A percentile compares a stretch with the other conserved stretches of the same genome.
Conservation (phyloP, 2,797 vertebrate species). For the Poeciliopsis infans region DNA sequence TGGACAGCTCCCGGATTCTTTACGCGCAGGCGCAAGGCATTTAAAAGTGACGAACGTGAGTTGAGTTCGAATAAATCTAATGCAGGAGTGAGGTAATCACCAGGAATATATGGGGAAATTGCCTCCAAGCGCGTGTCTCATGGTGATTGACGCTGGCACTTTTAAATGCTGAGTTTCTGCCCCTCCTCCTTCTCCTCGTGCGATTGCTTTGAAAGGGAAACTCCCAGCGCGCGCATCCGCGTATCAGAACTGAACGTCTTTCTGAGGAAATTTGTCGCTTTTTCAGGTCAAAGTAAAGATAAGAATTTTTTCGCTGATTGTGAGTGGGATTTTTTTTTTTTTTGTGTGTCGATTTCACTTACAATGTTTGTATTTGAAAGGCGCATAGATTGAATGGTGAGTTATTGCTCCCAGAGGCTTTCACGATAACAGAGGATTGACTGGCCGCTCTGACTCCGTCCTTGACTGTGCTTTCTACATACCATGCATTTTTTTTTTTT, state of each 20-base stretch:
- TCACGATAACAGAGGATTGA: slow-evolving; percentile 11
- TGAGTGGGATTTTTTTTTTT: not conserved
- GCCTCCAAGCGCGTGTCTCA: slow-evolving; percentile 17
- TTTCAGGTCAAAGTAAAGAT: slow-evolving; percentile 25
- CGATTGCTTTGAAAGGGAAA: slow-evolving; percentile 19
- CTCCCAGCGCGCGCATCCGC: slow-evolving; percentile 43
- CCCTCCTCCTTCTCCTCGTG: not conserved
- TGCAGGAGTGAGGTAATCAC: slow-evolving; percentile 48
- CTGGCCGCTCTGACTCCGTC: slow-evolving; percentile 20
- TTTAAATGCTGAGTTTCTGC: slow-evolving; percentile 23
- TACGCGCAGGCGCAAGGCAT: slow-evolving; percentile 86
- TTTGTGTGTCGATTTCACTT: not conserved
- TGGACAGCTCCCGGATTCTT: slow-evolving; percentile 84
- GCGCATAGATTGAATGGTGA: slow-evolving; percentile 5
- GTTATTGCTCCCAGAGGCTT: slow-evolving; percentile 2
- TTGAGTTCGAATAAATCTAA: slow-evolving; percentile 67
- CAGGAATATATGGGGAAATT: slow-evolving; percentile 31
- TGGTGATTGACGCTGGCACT: slow-evolving; percentile 17
- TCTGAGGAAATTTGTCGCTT: slow-evolving; percentile 3
- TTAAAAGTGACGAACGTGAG: slow-evolving; percentile 74
- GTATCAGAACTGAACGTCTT: slow-evolving; percentile 24
- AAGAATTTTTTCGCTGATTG: not conserved
- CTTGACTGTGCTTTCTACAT: slow-evolving; percentile 24
- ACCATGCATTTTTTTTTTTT: not conserved
- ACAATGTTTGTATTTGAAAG: not conserved